phyloP scores from a whole-genome alignment of 2,113 vertebrate species.

The Nanger granti region DNA sequence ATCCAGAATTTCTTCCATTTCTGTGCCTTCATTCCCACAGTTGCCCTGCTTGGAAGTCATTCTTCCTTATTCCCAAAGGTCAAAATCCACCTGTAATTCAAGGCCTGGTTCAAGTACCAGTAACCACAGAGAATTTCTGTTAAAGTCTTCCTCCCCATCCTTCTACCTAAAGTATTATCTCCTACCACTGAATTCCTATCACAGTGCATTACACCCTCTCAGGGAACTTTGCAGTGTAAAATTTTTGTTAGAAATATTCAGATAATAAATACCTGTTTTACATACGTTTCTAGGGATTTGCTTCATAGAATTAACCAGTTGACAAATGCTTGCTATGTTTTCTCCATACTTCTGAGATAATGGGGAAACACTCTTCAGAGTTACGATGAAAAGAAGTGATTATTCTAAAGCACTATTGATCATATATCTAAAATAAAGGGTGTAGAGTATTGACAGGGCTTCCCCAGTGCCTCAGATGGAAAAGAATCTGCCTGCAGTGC shows the following conservation, averaged over 20 bases:
- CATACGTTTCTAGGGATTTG: background rate
- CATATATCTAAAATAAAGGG: background rate
- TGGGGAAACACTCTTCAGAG: background rate
- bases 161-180: background rate
- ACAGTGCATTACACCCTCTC: background rate
- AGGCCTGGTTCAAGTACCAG: background rate
- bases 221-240: background rate
- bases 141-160: background rate
- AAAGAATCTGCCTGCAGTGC: background rate
- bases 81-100: background rate
- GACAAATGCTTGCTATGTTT: background rate
- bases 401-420: background rate
- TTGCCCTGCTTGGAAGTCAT: background rate
- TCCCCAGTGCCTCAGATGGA: background rate
- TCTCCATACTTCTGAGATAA: background rate
- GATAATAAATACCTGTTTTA: background rate
- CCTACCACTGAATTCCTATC: background rate
- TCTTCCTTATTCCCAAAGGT: background rate
- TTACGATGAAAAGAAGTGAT: background rate
- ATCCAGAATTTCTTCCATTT: background rate
- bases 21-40: background rate
- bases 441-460: background rate
- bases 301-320: background rate
- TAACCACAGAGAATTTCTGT: background rate
- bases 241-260: background rate